Evolutionary conservation across 2,888 invertebrate species (phyloP), one percentile per base, ranked within the genome.

Genomic region (Epinotia bilunana): DNA sequence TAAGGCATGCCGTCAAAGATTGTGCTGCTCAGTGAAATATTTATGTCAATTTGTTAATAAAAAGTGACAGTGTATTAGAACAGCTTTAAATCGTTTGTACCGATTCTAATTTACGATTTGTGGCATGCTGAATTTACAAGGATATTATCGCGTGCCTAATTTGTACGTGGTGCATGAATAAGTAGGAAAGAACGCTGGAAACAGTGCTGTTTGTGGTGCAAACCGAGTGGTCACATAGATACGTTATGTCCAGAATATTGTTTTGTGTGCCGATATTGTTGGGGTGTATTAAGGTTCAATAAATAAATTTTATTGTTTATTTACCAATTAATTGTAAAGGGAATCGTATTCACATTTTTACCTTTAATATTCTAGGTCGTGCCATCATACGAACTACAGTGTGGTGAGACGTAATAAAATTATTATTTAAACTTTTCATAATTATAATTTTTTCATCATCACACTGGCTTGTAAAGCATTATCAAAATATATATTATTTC

Each of bases 111-210:
- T 82, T 83, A 83, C 83, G 82, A 80, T 78, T 78, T 78, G 76
- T 76, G 76, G 81, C 82, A 82, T 86, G 81, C 78, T 82, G 80
- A 85, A 87, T 86, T 86, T 87, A 84, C 85, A 87, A 88, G 88
- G 84, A 84, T 85, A 87, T 89, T 88, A 88, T 86, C 85, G 90
- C 91, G 90, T 91, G 88, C 76, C 88, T 89, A 91, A 91, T 91
- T 89, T 83, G 82, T 80, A 78, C 84, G 83, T 83, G 76, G 81
- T 83, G 82, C 82, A 86, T 86, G 88, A 88, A 89, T 88, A 86
- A 84, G 81, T 81, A 79, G 78, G 78, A 80, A 81, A 79, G 82
- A 80, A 76, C 67, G 74, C 80, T 74, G 76, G 80, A 81, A 80
- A 82, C 85, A 88, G 88, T 89, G 81, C 79, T 74, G 80, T 78